Base-by-base conservation (phyloP, 2,888 invertebrate species). In the Drosophila leonis region DNA sequence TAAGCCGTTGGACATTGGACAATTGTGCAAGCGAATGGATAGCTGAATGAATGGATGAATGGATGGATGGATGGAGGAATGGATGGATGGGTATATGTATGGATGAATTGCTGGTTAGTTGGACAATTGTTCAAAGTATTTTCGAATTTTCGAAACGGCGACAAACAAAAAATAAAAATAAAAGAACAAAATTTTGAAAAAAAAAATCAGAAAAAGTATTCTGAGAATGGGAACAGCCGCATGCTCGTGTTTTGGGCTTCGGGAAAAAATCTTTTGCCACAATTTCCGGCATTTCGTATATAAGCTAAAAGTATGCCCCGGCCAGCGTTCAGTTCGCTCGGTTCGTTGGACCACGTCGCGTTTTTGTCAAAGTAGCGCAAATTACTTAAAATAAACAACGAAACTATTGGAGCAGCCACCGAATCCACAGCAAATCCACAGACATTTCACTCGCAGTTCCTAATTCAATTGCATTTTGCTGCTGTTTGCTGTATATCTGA, bases 271-370 rank as follows among this genome's bases (percentile, higher is more conserved):
- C 51, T 80, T 59, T 63, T 8, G 52, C 61, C 73, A 80, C 78
- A 84, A 82, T 89, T 86, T 89, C 90, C 90, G 85, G 90, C 88
- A 89, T 84, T 84, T 84, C 80, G 80, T 72, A 89, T 86, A 75
- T 80, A 83, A 88, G 68, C 81, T 78, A 70, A 85, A 84, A 73
- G 72, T 82, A 55, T 67, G 63, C 70, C 79, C 70, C 75, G 64
- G 55, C 44, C 65, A 65, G 62, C 51, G 44, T 71, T 85, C 78
- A 82, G 83, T 84, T 56, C 56, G 71, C 52, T 65, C 66, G 69
- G 72, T 72, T 78, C 76, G 78, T 74, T 72, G 78, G 77, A 59
- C 77, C 72, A 70, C 77, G 64, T 67, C 68, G 83, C 65, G 69
- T 64, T 49, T 49, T 54, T 24, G 27, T 60, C 60, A 72, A 78